Evolutionary conservation across 2,113 vertebrate species (phyloP).

Genomic region (Taurulus bubalis): DNA sequence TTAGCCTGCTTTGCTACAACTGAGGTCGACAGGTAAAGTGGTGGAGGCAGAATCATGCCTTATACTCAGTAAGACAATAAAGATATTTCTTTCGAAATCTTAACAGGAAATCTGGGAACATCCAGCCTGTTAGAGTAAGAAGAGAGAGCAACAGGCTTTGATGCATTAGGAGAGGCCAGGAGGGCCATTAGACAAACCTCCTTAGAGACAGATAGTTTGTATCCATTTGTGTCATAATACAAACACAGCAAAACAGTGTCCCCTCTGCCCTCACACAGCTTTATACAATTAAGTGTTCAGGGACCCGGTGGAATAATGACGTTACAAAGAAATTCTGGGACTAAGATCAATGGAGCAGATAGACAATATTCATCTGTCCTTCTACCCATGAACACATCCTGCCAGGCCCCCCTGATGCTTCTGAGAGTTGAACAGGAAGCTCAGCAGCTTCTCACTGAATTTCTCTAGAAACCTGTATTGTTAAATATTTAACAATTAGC

Average conservation of each 20-base stretch:
- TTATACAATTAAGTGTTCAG: conserved; percentile 74
- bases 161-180: conserved; percentile 58
- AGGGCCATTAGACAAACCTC: conserved; percentile 67
- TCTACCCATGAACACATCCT: conserved; percentile 47
- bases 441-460: not conserved
- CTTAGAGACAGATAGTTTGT: conserved; percentile 69
- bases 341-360: conserved; percentile 67
- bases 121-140: conserved; percentile 21
- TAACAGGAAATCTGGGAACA: conserved; percentile 40
- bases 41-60: not conserved
- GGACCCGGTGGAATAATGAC: conserved; percentile 64
- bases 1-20: not conserved
- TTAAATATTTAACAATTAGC: not conserved
- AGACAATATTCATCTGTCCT: conserved; percentile 63
- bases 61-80: not conserved
- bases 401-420: conserved; percentile 29
- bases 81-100: conserved; percentile 8
- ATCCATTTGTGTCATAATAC: conserved; percentile 78
- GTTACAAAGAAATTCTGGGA: conserved; percentile 68
- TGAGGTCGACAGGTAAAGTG: conserved; percentile 2
- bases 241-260: conserved; percentile 67
- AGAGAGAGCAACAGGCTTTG: conserved; percentile 34
- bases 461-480: conserved; percentile 1
- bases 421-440: conserved; percentile 30
- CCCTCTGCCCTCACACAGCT: conserved; percentile 63